Conservation (phyloP, 2,113 vertebrate species). For the Candoia aspera region DNA sequence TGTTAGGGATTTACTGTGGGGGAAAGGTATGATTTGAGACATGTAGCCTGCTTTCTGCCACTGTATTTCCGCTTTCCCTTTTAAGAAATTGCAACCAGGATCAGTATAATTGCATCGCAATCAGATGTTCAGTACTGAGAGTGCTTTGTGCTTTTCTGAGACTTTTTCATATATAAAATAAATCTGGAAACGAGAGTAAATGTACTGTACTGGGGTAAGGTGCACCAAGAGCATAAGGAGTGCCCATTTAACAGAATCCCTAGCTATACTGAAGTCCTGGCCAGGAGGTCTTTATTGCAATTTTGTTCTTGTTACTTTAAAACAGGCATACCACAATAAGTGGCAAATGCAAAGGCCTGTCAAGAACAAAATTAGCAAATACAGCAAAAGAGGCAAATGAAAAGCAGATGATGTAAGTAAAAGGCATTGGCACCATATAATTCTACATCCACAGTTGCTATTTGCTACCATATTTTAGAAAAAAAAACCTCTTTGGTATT, state of each 20-base stretch:
- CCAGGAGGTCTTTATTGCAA: not conserved
- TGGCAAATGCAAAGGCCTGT: not conserved
- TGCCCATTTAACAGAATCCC: not conserved
- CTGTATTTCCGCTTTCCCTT: not conserved
- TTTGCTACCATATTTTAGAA: not conserved
- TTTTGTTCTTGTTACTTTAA: constrained; percentile 15
- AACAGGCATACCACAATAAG: not conserved
- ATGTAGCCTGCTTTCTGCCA: not conserved
- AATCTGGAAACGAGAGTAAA: not conserved
- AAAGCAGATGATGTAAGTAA: not conserved
- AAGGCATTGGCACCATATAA: not conserved
- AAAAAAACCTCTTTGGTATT: not conserved
- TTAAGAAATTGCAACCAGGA: not conserved
- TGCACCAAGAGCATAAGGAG: not conserved
- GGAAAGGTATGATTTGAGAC: not conserved
- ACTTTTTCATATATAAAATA: not conserved
- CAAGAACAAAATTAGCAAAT: not conserved
- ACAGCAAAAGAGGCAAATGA: not conserved
- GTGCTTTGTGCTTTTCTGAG: not conserved
- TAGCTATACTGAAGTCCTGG: not conserved
- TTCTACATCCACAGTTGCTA: not conserved
- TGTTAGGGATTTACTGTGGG: not conserved
- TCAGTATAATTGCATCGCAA: too few species aligned
- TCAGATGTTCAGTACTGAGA: too few species aligned
- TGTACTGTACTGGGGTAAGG: not conserved